These are phyloP conservation scores for Serinus canaria DNA, from an alignment of 2,113 vertebrate genomes.

Conservation along the genomic window DNA sequence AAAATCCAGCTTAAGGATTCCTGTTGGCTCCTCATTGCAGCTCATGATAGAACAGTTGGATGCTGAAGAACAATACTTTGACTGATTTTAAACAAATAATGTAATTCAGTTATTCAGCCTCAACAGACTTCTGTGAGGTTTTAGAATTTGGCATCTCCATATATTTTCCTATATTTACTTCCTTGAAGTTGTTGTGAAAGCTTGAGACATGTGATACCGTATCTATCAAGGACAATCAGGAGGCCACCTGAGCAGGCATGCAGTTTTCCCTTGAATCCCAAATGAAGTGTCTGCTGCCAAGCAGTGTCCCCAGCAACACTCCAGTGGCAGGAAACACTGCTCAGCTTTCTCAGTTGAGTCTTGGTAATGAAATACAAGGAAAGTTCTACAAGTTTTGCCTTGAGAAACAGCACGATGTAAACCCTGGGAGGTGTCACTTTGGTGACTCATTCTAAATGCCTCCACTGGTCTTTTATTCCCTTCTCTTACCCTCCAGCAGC, in stretches of 20 bases:
- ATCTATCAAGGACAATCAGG: neutral
- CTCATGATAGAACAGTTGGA: slow-evolving; percentile 20
- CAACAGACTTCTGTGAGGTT: neutral
- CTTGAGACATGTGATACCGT: neutral
- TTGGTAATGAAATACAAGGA: slow-evolving; percentile 14
- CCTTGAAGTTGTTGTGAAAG: slow-evolving; percentile 7
- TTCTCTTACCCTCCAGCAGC: slow-evolving; percentile 5
- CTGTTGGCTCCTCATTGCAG: neutral
- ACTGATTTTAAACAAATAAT: neutral
- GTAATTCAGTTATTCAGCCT: neutral
- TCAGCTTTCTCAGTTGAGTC: neutral
- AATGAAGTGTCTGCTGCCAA: neutral
- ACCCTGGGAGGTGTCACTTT: neutral
- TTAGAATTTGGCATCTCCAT: slow-evolving; percentile 37
- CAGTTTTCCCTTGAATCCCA: neutral
- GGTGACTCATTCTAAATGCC: slow-evolving; percentile 28
- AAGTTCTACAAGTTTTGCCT: slow-evolving; percentile 26
- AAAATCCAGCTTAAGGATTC: neutral
- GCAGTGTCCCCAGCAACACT: neutral
- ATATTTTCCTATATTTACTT: slow-evolving; percentile 9
- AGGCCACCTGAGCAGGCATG: neutral
- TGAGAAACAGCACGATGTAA: slow-evolving; percentile 2
- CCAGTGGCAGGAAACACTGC: neutral
- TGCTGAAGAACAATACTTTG: neutral
- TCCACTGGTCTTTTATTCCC: slow-evolving; percentile 42